phyloP scores from a whole-genome alignment of 2,888 invertebrate genomes.

The Calameuta idolon region DNA sequence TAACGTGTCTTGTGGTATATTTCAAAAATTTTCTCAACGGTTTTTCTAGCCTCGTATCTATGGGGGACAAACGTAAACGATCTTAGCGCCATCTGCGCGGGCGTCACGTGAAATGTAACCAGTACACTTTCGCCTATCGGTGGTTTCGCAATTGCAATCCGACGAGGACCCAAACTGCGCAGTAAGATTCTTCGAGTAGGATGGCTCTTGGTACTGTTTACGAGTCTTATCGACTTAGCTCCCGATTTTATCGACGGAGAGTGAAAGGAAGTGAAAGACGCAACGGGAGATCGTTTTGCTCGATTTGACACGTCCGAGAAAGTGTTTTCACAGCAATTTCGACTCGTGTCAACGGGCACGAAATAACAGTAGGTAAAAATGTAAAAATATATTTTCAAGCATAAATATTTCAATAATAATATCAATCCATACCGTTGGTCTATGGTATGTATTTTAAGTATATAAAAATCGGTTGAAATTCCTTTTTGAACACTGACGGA shows the following conservation, averaged over 20 bases:
- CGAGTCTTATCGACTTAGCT: background rate
- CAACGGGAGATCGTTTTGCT: background rate
- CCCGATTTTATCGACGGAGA: background rate
- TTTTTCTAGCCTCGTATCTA: background rate
- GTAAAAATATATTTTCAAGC: no score
- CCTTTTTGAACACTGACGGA: background rate
- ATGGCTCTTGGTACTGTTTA: background rate
- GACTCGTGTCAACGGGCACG: background rate
- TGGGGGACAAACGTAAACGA: background rate
- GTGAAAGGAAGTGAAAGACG: background rate
- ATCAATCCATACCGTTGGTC: background rate
- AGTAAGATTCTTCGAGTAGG: background rate
- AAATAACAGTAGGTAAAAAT: background rate
- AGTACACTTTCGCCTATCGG: constrained; percentile 56
- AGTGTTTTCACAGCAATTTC: background rate
- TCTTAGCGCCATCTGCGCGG: background rate
- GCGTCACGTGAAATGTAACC: constrained; percentile 46
- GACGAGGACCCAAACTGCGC: background rate
- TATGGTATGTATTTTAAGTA: background rate
- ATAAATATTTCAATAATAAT: background rate
- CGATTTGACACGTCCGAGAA: background rate
- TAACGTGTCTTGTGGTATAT: background rate
- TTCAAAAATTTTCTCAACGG: background rate
- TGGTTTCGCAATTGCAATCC: constrained; percentile 41
- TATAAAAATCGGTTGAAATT: background rate